Conservation (phyloP, 2,797 vertebrate species). For the Mallotus villosus region DNA sequence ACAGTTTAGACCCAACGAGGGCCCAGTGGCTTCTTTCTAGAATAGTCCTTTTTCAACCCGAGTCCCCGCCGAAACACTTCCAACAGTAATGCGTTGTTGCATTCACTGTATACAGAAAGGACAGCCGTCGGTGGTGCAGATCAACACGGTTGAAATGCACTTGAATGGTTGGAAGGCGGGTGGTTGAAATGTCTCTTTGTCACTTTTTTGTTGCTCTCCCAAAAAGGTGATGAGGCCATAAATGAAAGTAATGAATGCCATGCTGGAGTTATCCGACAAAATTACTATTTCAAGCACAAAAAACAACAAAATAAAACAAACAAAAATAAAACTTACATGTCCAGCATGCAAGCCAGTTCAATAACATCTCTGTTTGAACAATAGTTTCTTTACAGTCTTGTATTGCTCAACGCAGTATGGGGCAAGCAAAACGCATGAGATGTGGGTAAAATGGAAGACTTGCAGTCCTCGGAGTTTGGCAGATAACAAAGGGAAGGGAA, state of each 20-base stretch:
- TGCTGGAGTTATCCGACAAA: constrained; percentile 90
- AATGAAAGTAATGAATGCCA: constrained; percentile 92
- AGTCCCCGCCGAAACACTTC: constrained; percentile 74
- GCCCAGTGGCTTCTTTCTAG: constrained; percentile 60
- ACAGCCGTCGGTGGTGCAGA: constrained; percentile 82
- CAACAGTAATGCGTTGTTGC: constrained; percentile 84
- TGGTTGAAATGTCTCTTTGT: constrained; percentile 73
- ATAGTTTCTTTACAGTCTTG: constrained; percentile 81
- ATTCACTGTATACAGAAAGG: constrained; percentile 74
- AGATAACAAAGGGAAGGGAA: constrained; percentile 68
- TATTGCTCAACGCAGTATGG: constrained; percentile 89
- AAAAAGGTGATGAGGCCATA: constrained; percentile 93
- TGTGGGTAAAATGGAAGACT: constrained; percentile 89
- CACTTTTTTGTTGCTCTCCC: constrained; percentile 91
- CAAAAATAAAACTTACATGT: constrained; percentile 89
- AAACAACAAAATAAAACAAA: constrained; percentile 65
- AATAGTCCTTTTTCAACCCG: constrained; percentile 65
- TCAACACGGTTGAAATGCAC: constrained; percentile 82
- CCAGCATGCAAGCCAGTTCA: constrained; percentile 98
- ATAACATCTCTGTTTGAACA: constrained; percentile 86
- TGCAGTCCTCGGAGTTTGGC: constrained; percentile 85
- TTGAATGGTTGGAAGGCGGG: constrained; percentile 61
- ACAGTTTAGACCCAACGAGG: constrained; percentile 71
- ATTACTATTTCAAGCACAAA: constrained; percentile 87
- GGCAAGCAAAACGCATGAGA: constrained; percentile 91